A percentile compares a stretch with the other conserved stretches of the same genome.
Evolutionary conservation across 2,113 vertebrate genomes (phyloP).

Genomic region (Corythornis madagascariensis): DNA sequence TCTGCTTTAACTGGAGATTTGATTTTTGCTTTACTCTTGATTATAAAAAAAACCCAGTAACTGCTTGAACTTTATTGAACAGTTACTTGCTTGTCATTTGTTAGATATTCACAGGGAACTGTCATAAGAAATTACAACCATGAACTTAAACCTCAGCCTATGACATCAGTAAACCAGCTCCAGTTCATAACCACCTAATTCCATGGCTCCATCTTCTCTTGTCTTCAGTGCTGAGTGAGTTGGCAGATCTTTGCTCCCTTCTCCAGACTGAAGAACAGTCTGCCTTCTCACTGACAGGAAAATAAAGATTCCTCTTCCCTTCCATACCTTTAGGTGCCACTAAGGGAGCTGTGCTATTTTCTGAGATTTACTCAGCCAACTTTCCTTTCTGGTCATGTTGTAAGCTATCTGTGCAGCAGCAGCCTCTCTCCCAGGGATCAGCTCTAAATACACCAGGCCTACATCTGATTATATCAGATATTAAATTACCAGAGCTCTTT

Average conservation of each 20-base stretch:
- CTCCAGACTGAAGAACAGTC: not conserved
- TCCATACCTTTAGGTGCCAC: not conserved
- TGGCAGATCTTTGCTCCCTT: not conserved
- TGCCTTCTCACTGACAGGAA: not conserved
- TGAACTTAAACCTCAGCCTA: not conserved
- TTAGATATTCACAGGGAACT: not conserved
- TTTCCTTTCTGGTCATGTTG: not conserved
- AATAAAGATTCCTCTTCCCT: not conserved
- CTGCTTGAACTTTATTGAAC: not conserved
- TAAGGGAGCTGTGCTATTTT: not conserved
- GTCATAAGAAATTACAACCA: not conserved
- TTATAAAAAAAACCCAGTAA: not conserved
- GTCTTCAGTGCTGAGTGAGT: not conserved
- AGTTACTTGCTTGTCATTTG: not conserved
- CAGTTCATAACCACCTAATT: not conserved
- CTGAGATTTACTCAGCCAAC: not conserved
- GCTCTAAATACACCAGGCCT: not conserved
- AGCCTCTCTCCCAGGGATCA: not conserved
- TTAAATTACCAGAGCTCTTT: not conserved
- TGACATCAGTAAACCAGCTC: not conserved
- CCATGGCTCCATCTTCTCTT: not conserved
- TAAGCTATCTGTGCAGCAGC: not conserved
- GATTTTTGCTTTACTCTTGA: not conserved
- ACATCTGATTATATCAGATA: not conserved
- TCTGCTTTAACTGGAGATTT: not conserved